Evolutionary conservation across 2,797 vertebrate genomes (phyloP).

Genomic region (Fringilla coelebs): DNA sequence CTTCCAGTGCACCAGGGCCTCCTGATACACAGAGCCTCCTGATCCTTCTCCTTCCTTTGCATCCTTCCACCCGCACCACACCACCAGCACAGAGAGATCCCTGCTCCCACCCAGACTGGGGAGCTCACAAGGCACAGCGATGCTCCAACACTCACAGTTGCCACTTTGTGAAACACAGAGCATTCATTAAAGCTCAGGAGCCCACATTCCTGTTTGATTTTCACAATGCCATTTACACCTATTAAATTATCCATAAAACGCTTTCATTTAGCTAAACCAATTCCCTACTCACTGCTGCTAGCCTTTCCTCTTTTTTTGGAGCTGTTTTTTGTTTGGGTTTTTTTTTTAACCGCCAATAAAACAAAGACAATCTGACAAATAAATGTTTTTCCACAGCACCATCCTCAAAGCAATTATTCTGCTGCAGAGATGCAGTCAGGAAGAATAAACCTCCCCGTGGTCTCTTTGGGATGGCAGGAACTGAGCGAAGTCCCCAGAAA

Average conservation of each 20-base stretch:
- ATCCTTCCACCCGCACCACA: background rate
- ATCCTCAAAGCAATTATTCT: constrained; percentile 8
- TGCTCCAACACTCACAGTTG: background rate
- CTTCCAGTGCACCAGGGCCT: background rate
- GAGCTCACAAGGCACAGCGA: accelerated
- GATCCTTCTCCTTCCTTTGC: background rate
- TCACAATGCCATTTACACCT: background rate
- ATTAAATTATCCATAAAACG: background rate
- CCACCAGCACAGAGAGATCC: background rate
- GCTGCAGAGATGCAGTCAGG: constrained; percentile 21
- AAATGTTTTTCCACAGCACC: background rate
- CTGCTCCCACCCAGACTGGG: accelerated
- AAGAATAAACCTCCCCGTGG: background rate
- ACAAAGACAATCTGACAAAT: background rate
- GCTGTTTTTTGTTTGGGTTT: too few species aligned
- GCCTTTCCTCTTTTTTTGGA: background rate
- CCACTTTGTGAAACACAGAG: background rate
- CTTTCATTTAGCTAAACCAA: background rate
- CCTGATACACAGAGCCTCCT: too few species aligned
- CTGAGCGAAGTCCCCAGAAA: constrained; percentile 34
- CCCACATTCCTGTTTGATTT: background rate
- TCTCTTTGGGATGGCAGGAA: constrained; percentile 49
- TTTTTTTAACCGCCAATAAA: background rate
- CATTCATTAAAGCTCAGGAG: background rate
- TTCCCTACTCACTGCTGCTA: background rate